These are phyloP conservation scores for Orchestia grillus DNA, from an alignment of 1,140 invertebrate species.

Conservation along the genomic window DNA sequence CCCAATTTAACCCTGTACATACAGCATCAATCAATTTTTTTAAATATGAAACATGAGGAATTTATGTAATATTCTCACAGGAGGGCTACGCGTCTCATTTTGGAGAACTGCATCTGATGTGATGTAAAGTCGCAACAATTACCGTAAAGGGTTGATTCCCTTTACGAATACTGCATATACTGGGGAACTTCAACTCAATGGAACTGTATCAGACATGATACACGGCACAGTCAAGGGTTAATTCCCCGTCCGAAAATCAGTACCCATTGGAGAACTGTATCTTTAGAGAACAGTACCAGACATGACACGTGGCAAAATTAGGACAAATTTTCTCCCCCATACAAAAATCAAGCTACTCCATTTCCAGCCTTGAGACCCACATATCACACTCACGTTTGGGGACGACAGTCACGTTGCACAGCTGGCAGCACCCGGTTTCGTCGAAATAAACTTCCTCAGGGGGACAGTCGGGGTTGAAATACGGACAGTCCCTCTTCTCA, in stretches of 20 bases:
- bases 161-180: too few relatives aligned
- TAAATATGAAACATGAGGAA: too few relatives aligned
- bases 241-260: background rate
- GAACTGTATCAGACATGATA: background rate
- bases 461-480: conserved; percentile 68
- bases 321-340: background rate
- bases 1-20: too few relatives aligned
- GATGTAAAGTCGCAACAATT: too few relatives aligned
- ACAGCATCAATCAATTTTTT: too few relatives aligned
- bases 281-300: background rate
- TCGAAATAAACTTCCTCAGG: conserved; percentile 65
- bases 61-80: too few relatives aligned
- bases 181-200: background rate
- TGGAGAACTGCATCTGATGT: too few relatives aligned
- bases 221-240: background rate
- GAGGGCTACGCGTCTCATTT: too few relatives aligned
- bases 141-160: too few relatives aligned
- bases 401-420: conserved; percentile 67
- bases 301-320: background rate
- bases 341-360: background rate
- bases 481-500: conserved; percentile 64
- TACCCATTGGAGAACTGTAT: background rate
- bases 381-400: conserved; percentile 60
- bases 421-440: conserved; percentile 68
- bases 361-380: background rate